These are phyloP conservation scores for Agrenia bidenticulata DNA, from an alignment of 2,888 invertebrate species.

Conservation along the genomic window DNA sequence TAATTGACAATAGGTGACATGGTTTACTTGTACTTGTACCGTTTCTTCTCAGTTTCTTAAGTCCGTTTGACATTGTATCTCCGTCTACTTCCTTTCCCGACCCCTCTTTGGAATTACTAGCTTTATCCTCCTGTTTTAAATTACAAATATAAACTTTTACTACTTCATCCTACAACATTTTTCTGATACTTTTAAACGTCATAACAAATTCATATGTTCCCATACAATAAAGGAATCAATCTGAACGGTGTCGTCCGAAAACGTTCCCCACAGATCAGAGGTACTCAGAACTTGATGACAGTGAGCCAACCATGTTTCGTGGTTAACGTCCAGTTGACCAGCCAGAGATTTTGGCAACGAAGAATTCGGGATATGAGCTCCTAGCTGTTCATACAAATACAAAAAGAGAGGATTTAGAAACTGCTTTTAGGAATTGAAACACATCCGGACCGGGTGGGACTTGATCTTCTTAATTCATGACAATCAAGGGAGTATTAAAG, in stretches of 20 bases:
- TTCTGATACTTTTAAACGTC: not conserved
- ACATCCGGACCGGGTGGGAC: not conserved
- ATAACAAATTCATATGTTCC: not conserved
- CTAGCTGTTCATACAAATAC: conserved; percentile 62
- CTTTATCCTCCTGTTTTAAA: conserved; percentile 37
- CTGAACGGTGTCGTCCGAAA: conserved; percentile 45
- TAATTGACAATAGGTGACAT: not conserved
- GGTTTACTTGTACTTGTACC: conserved; percentile 48
- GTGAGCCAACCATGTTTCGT: conserved; percentile 80
- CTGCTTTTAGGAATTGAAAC: not conserved
- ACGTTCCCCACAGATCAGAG: conserved; percentile 52
- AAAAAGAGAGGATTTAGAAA: not conserved
- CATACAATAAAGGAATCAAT: conserved; percentile 21
- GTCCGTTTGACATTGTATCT: conserved; percentile 44
- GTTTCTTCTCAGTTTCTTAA: conserved; percentile 51
- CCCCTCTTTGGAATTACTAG: conserved; percentile 39
- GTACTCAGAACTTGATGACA: conserved; percentile 58
- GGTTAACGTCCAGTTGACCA: conserved; percentile 81
- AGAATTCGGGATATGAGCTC: conserved; percentile 83
- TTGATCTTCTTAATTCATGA: too few species aligned
- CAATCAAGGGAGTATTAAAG: too few species aligned
- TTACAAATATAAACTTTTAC: conserved; percentile 9
- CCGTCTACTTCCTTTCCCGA: conserved; percentile 39
- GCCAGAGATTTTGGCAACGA: conserved; percentile 87
- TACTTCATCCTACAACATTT: not conserved